These are phyloP conservation scores for Tauraco hartlaubi DNA, from an alignment of 2,797 vertebrate genomes.

Conservation along the genomic window DNA sequence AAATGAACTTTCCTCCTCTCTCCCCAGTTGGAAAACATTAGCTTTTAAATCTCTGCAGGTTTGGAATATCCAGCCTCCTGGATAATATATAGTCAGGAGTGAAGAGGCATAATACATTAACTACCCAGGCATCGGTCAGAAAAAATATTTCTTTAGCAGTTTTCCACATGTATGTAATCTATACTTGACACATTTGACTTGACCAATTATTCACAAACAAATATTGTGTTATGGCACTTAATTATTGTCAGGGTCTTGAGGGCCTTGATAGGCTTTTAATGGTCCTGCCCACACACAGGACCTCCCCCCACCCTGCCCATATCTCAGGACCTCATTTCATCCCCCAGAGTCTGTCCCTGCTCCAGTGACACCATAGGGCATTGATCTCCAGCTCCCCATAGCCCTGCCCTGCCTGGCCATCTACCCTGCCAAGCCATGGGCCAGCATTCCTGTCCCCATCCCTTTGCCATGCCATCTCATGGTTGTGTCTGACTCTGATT, in stretches of 20 bases:
- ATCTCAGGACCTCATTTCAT: not conserved
- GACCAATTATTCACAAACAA: not conserved
- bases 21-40: not conserved
- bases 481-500: not conserved
- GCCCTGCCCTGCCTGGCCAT: not conserved
- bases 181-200: not conserved
- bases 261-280: not conserved
- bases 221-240: not conserved
- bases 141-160: not conserved
- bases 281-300: accelerated
- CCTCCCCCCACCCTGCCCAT: accelerated
- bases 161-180: not conserved
- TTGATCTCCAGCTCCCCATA: not conserved
- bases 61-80: not conserved
- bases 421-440: accelerated
- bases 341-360: not conserved
- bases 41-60: not conserved
- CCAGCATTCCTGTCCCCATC: not conserved
- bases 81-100: not conserved
- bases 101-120: not conserved
- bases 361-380: accelerated
- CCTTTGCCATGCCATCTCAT: not conserved
- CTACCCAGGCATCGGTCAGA: not conserved
- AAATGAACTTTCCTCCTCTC: not conserved
- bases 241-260: not conserved